phyloP scores from a whole-genome alignment of 1,140 invertebrate species.

The Zelostemma sp. region DNA sequence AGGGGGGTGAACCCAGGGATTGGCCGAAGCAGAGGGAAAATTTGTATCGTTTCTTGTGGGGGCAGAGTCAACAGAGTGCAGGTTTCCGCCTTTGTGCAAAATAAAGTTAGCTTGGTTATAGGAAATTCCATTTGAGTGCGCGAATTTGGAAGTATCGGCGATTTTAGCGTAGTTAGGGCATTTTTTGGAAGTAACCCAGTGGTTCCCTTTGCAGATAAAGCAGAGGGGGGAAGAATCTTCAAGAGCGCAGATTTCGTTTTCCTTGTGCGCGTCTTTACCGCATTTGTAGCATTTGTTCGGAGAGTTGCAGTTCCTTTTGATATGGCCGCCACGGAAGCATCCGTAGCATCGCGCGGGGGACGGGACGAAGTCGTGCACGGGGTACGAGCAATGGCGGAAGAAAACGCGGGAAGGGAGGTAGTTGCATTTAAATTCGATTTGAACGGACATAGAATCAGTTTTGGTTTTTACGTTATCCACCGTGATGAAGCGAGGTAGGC shows the following conservation, averaged over 20 bases:
- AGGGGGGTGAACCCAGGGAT: too few species aligned
- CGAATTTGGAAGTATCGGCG: not conserved
- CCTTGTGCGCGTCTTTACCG: not conserved
- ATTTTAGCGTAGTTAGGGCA: not conserved
- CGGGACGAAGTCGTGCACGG: not conserved
- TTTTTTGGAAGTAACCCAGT: not conserved
- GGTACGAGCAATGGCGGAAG: not conserved
- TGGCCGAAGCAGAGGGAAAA: too few species aligned
- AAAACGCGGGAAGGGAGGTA: not conserved
- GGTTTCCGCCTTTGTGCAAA: not conserved
- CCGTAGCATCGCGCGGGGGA: not conserved
- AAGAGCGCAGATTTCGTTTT: not conserved
- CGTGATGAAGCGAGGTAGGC: not conserved
- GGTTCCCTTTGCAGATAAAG: not conserved
- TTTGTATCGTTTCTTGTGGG: not conserved
- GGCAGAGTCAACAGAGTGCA: not conserved
- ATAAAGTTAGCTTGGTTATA: not conserved
- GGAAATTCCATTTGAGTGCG: not conserved
- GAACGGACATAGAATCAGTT: not conserved
- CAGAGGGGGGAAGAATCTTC: not conserved
- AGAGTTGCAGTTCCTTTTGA: not conserved
- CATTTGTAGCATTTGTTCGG: not conserved
- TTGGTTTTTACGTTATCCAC: not conserved
- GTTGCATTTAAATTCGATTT: not conserved
- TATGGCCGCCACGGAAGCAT: not conserved